These are phyloP conservation scores for Siniperca knerii DNA, from an alignment of 2,113 vertebrate species.

Conservation along the genomic window DNA sequence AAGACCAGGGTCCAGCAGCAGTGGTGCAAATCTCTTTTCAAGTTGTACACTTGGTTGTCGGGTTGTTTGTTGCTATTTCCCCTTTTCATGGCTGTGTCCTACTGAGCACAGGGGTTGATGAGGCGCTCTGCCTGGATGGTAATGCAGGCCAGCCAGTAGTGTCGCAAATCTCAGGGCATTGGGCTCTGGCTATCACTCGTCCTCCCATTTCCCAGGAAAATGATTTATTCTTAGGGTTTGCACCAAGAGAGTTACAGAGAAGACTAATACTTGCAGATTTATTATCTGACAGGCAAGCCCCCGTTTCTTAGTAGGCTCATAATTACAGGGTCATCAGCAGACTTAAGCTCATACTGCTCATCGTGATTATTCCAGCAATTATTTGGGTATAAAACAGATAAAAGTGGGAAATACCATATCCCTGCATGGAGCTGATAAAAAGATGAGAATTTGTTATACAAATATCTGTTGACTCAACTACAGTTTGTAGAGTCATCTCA, in stretches of 20 bases:
- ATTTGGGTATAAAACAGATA: not conserved
- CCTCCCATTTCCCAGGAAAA: not conserved
- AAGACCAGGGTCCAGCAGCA: not conserved
- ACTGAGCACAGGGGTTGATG: not conserved
- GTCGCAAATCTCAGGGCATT: no score
- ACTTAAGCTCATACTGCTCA: not conserved
- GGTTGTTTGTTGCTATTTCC: not conserved
- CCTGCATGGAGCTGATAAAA: no score
- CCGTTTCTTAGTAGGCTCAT: not conserved
- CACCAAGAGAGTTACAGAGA: not conserved
- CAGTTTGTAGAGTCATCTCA: not conserved
- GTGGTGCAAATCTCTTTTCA: not conserved
- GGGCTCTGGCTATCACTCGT: no score
- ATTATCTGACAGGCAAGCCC: not conserved
- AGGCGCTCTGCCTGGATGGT: not conserved
- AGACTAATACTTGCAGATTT: not conserved
- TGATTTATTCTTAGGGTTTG: not conserved
- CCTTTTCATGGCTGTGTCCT: not conserved
- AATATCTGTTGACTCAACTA: not conserved
- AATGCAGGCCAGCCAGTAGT: not conserved
- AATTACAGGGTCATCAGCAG: not conserved
- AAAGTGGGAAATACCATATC: not conserved
- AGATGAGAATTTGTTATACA: not conserved
- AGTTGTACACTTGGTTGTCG: not conserved
- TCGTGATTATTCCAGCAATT: not conserved